Evolutionary conservation across 2,113 vertebrate species (phyloP).

Genomic region (Tor tambroides): DNA sequence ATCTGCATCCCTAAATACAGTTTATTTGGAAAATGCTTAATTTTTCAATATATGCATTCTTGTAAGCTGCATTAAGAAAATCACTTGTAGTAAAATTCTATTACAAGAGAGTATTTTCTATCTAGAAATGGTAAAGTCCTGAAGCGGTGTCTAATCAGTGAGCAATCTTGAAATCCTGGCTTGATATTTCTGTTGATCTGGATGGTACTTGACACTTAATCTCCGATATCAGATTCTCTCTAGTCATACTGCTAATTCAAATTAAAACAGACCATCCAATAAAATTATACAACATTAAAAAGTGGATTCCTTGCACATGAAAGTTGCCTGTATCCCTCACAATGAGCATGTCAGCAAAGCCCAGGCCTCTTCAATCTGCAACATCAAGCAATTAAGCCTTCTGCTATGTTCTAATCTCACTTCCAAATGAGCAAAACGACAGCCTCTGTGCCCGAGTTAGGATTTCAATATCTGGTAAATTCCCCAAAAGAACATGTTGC

Average conservation of each 20-base stretch:
- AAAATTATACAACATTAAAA: background rate
- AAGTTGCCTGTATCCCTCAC: background rate
- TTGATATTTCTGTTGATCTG: background rate
- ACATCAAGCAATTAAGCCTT: background rate
- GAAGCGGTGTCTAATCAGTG: background rate
- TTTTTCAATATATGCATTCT: background rate
- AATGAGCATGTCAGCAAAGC: background rate
- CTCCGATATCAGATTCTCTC: background rate
- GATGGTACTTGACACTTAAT: background rate
- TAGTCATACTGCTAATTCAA: background rate
- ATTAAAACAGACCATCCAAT: background rate
- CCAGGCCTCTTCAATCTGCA: background rate
- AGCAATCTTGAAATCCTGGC: background rate
- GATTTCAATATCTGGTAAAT: conserved; percentile 24
- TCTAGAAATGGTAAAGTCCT: background rate
- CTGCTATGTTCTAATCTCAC: background rate
- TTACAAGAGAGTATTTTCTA: background rate
- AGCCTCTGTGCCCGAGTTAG: background rate
- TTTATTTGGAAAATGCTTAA: background rate
- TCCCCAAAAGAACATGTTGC: background rate
- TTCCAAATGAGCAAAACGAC: background rate
- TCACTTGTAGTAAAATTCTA: background rate
- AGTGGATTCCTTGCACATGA: background rate
- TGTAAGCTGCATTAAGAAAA: background rate
- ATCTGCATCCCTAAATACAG: background rate